A percentile compares a stretch with the other conserved stretches of the same genome.
Evolutionary conservation across 2,113 vertebrate species (phyloP).

Genomic region (Anser cygnoides): DNA sequence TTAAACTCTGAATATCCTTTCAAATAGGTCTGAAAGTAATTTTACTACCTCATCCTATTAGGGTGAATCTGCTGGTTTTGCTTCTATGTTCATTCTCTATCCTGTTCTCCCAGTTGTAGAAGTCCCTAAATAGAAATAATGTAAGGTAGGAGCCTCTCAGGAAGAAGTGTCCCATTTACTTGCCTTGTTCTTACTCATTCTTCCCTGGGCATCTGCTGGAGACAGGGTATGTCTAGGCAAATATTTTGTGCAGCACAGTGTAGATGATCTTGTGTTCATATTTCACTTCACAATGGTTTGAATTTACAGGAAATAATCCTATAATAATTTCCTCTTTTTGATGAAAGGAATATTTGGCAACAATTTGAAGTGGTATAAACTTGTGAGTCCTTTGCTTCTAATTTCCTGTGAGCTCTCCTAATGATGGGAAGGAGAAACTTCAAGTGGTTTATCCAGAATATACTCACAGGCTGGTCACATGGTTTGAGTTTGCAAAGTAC

Average conservation of each 20-base stretch:
- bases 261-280: background rate
- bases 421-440: background rate
- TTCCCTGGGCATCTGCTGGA: background rate
- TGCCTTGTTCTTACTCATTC: background rate
- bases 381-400: background rate
- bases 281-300: background rate
- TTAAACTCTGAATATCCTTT: background rate
- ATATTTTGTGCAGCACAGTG: background rate
- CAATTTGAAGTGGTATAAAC: background rate
- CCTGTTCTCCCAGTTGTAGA: background rate
- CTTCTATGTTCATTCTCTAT: background rate
- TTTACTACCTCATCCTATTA: background rate
- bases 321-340: background rate
- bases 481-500: background rate
- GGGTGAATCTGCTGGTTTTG: background rate
- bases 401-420: background rate
- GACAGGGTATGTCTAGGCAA: background rate
- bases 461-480: background rate
- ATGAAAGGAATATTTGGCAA: background rate
- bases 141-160: background rate
- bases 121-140: background rate
- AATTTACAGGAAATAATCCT: conserved; percentile 9
- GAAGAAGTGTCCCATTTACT: background rate
- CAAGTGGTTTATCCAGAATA: background rate
- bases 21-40: background rate